Evolutionary conservation across 2,888 invertebrate species (phyloP).

Genomic region (Gastracanthus pulcherrimus): DNA sequence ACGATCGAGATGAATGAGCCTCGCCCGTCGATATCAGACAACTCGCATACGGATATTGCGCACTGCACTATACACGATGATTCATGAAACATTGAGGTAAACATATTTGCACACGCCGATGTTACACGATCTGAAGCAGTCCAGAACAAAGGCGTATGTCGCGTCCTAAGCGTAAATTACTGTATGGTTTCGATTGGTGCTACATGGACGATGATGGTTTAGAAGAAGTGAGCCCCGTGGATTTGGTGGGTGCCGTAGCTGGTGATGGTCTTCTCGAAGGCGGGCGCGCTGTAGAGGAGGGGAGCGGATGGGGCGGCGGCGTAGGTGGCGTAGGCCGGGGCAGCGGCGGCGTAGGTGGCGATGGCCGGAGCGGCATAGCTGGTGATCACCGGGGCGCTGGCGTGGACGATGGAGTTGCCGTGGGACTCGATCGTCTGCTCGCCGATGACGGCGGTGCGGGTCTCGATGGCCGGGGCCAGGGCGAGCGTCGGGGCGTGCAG

Average conservation of each 20-base stretch:
- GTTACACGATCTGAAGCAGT: too few species aligned
- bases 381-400: slow-evolving; percentile 75
- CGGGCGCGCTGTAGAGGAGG: slow-evolving; percentile 66
- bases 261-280: slow-evolving; percentile 36
- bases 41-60: not conserved
- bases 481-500: not conserved
- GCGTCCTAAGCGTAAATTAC: not conserved
- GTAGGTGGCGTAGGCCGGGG: slow-evolving; percentile 64
- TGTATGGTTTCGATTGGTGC: not conserved
- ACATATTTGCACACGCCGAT: too few species aligned
- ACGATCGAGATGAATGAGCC: too few species aligned
- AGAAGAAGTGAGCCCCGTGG: too few species aligned
- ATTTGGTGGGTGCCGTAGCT: not conserved
- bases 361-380: slow-evolving; percentile 50
- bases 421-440: slow-evolving; percentile 70
- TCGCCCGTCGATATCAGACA: not conserved
- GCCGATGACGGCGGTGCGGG: slow-evolving; percentile 62
- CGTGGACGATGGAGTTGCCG: slow-evolving; percentile 75
- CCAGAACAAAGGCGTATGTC: too few species aligned
- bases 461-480: slow-evolving; percentile 60
- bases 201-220: not conserved
- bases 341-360: slow-evolving; percentile 46
- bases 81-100: too few species aligned
- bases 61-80: too few species aligned
- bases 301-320: slow-evolving; percentile 69